Percentiles rank a stretch among this genome's conserved stretches.
phyloP scores from a whole-genome alignment of 2,797 vertebrate genomes.

The Pterois miles region DNA sequence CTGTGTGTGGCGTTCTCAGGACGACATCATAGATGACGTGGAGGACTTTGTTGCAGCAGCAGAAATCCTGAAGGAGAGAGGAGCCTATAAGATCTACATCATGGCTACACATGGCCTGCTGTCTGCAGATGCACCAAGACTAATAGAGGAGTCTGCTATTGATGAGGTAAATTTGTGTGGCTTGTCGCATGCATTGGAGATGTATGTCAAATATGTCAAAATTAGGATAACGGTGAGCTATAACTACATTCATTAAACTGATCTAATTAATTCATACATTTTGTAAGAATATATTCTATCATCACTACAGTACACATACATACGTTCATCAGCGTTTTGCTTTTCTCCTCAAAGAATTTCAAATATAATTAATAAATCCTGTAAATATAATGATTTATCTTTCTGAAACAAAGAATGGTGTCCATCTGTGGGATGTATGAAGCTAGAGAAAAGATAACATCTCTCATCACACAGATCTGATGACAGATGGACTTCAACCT shows the following conservation, averaged over 20 bases:
- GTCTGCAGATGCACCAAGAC: conserved; percentile 93
- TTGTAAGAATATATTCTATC: too few species aligned
- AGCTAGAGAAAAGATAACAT: too few species aligned
- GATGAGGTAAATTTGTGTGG: conserved; percentile 87
- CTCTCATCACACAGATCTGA: too few species aligned
- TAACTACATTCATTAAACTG: background rate
- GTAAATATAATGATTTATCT: background rate
- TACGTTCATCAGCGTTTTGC: too few species aligned
- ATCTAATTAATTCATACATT: background rate
- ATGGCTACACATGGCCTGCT: conserved; percentile 98
- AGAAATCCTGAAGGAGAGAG: conserved; percentile 95
- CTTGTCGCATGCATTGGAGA: background rate
- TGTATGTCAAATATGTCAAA: background rate
- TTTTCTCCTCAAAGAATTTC: background rate
- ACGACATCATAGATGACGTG: conserved; percentile 97
- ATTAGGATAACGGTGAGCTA: background rate
- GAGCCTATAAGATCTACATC: conserved; percentile 97
- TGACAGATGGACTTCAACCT: too few species aligned
- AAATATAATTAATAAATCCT: background rate
- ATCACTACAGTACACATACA: background rate
- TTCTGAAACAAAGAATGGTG: background rate
- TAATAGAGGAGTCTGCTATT: conserved; percentile 95
- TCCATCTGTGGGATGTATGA: too few species aligned
- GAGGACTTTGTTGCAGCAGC: conserved; percentile 96
- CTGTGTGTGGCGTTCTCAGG: conserved; percentile 75